Evolutionary conservation across 2,797 vertebrate species (phyloP).

Genomic region (Malacoraja senta): DNA sequence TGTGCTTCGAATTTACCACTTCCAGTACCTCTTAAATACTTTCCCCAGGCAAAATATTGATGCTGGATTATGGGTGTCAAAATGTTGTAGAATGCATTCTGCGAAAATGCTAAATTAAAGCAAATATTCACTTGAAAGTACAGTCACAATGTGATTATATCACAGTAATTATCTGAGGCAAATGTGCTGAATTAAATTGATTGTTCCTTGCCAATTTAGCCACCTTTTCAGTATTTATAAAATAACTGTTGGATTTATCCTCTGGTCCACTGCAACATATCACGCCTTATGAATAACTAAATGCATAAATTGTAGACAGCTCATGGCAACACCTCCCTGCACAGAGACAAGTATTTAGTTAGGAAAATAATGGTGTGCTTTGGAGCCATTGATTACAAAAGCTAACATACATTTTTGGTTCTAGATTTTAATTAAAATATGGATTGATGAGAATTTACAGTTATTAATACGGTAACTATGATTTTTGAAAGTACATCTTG

Average conservation of each 20-base stretch:
- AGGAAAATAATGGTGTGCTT: neutral
- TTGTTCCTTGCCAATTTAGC: neutral
- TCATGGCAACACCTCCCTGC: neutral
- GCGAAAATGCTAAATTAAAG: slow-evolving; percentile 1
- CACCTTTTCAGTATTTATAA: neutral
- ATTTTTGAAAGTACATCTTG: neutral
- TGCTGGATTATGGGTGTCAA: neutral
- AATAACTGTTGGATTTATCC: neutral
- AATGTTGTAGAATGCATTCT: neutral
- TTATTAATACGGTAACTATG: neutral
- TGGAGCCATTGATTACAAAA: neutral
- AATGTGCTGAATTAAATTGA: slow-evolving; percentile 2
- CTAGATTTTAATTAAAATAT: neutral
- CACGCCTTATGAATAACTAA: neutral
- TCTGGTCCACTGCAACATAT: neutral
- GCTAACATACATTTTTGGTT: neutral
- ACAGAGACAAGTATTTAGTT: neutral
- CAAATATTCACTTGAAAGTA: neutral
- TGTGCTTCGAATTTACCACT: neutral
- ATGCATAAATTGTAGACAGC: neutral
- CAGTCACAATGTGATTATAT: neutral
- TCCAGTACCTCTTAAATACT: neutral
- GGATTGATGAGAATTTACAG: neutral
- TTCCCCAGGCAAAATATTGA: neutral
- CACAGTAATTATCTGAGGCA: neutral